These are phyloP conservation scores for Nothoprocta pentlandii DNA, from an alignment of 2,113 vertebrate species.

Conservation along the genomic window DNA sequence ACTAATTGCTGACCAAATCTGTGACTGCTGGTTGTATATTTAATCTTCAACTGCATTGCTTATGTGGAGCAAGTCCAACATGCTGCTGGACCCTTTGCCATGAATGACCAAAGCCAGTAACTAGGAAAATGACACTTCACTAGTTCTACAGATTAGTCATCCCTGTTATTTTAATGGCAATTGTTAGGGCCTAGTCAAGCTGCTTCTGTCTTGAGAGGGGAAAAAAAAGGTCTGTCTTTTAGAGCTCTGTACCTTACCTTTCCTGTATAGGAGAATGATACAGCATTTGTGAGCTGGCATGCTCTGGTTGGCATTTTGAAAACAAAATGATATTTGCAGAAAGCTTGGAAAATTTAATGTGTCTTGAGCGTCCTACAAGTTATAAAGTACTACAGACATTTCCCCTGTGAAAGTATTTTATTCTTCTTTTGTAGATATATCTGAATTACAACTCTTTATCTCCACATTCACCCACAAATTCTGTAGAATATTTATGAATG, in stretches of 20 bases:
- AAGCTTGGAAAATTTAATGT: background rate
- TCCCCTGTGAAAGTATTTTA: background rate
- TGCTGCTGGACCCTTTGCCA: background rate
- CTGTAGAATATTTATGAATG: background rate
- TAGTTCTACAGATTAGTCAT: background rate
- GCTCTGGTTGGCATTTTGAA: conserved; percentile 7
- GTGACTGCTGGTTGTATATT: background rate
- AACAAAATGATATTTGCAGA: conserved; percentile 10
- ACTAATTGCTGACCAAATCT: background rate
- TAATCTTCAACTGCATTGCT: background rate
- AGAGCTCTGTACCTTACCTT: background rate
- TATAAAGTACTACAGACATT: background rate
- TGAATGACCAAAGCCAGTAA: background rate
- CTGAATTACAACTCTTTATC: background rate
- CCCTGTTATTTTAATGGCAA: background rate
- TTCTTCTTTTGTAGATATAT: background rate
- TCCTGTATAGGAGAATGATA: background rate
- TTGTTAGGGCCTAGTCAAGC: background rate
- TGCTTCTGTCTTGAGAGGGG: background rate
- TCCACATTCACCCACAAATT: fast-evolving
- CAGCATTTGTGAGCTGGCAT: background rate
- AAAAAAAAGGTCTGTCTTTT: conserved; percentile 1
- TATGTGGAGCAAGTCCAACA: background rate
- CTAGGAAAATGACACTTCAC: background rate
- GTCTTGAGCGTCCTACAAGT: background rate